A percentile compares a stretch with the other conserved stretches of the same genome.
These are phyloP conservation scores for Melanostoma scalare DNA, from an alignment of 2,888 invertebrate genomes.

Conservation along the genomic window DNA sequence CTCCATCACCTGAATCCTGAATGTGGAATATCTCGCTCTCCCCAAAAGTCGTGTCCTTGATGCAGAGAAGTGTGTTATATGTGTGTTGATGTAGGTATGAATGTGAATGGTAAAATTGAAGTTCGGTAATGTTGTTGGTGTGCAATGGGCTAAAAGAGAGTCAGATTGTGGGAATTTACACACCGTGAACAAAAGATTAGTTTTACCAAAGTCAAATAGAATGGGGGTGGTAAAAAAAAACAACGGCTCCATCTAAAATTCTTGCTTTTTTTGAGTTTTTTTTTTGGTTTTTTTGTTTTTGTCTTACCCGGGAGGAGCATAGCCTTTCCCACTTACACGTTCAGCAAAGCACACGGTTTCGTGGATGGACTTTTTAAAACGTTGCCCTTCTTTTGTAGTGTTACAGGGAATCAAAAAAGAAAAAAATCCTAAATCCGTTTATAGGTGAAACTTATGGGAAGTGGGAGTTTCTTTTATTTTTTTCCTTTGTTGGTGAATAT, in stretches of 20 bases:
- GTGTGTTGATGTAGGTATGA: conserved; percentile 46
- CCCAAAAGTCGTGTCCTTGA: conserved; percentile 17
- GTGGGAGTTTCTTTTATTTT: conserved; percentile 12
- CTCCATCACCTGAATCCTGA: conserved; percentile 26
- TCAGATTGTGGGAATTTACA: conserved; percentile 69
- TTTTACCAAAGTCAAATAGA: conserved; percentile 70
- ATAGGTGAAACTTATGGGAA: conserved; percentile 29
- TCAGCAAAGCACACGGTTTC: conserved; percentile 29
- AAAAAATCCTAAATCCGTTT: conserved; percentile 30
- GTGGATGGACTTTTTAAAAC: conserved; percentile 36
- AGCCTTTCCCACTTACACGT: conserved; percentile 13
- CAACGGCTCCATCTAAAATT: conserved; percentile 16
- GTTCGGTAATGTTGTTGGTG: conserved; percentile 52
- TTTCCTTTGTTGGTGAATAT: conserved; percentile 6
- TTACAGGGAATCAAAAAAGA: conserved; percentile 5
- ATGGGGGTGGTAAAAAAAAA: conserved; percentile 32
- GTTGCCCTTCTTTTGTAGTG: background rate
- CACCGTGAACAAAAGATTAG: conserved; percentile 69
- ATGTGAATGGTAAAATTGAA: conserved; percentile 40
- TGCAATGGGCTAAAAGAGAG: conserved; percentile 46
- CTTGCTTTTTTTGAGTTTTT: conserved; percentile 47
- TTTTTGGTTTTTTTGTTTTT: conserved; percentile 2
- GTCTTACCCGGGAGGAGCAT: conserved; percentile 2
- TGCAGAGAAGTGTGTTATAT: background rate
- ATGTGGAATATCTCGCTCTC: conserved; percentile 23